Percentiles rank a stretch among this genome's conserved stretches.
These are phyloP conservation scores for Panthera uncia DNA, from an alignment of 2,113 vertebrate species.

Conservation along the genomic window DNA sequence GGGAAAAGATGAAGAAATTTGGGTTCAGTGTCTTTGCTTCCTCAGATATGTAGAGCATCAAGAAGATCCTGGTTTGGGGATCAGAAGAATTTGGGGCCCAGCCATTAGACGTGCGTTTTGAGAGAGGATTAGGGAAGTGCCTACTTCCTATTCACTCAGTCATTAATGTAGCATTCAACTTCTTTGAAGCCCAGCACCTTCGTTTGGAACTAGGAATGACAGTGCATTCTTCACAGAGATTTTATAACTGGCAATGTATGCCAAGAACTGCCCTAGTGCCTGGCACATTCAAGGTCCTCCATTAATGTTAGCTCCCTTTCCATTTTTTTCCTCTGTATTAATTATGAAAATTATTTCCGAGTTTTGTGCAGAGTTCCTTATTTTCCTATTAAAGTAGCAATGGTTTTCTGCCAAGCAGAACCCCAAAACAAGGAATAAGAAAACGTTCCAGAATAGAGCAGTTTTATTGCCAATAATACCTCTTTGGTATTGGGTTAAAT, in stretches of 20 bases:
- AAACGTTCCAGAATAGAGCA: neutral
- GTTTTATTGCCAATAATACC: neutral
- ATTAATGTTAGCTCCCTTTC: neutral
- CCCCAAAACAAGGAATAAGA: neutral
- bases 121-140: neutral
- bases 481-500: too few relatives aligned
- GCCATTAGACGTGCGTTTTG: neutral
- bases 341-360: neutral
- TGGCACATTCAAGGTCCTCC: neutral
- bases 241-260: neutral
- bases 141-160: neutral
- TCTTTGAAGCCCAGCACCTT: neutral
- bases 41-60: neutral
- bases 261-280: neutral
- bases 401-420: neutral
- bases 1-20: neutral
- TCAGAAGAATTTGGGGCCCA: neutral
- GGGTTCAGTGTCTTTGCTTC: neutral
- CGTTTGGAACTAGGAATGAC: neutral
- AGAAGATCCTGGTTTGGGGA: neutral
- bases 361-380: neutral
- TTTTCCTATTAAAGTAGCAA: neutral
- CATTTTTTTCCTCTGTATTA: neutral
- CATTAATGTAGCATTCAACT: neutral
- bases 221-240: neutral